Evolutionary conservation across 2,797 vertebrate species (phyloP).

Genomic region (Cyprinodon diabolis): DNA sequence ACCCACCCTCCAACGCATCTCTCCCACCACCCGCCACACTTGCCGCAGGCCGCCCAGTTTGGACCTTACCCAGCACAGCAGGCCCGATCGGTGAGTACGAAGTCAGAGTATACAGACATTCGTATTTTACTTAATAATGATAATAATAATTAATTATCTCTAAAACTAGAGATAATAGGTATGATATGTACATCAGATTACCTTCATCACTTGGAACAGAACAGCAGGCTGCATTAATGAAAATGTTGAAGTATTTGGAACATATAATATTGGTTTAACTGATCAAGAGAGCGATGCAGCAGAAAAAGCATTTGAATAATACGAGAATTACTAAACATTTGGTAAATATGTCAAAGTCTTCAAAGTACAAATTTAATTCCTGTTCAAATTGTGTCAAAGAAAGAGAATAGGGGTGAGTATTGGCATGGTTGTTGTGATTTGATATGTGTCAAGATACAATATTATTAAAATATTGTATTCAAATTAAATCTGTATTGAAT

Average conservation of each 20-base stretch:
- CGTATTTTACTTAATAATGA: background rate
- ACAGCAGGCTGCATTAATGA: background rate
- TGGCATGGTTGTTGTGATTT: background rate
- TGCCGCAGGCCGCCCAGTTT: conserved; percentile 93
- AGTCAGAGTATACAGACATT: background rate
- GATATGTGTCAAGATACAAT: background rate
- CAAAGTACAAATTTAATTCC: background rate
- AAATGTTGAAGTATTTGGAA: background rate
- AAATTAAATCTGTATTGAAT: no score
- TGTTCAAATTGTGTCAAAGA: background rate
- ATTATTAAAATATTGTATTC: no score
- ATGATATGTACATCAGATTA: background rate
- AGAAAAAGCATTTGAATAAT: no score
- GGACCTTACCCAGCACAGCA: conserved; percentile 94
- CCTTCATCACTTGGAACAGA: background rate
- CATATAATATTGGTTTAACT: background rate
- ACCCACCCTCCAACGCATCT: conserved; percentile 89
- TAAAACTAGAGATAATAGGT: background rate
- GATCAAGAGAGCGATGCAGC: no score
- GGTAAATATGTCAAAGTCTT: no score
- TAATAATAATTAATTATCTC: no score
- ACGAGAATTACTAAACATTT: no score
- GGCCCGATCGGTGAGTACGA: conserved; percentile 90
- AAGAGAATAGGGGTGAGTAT: no score
- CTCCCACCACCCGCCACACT: conserved; percentile 92